These are phyloP conservation scores for Morpho achilles DNA, from an alignment of 2,888 invertebrate species.

Conservation along the genomic window DNA sequence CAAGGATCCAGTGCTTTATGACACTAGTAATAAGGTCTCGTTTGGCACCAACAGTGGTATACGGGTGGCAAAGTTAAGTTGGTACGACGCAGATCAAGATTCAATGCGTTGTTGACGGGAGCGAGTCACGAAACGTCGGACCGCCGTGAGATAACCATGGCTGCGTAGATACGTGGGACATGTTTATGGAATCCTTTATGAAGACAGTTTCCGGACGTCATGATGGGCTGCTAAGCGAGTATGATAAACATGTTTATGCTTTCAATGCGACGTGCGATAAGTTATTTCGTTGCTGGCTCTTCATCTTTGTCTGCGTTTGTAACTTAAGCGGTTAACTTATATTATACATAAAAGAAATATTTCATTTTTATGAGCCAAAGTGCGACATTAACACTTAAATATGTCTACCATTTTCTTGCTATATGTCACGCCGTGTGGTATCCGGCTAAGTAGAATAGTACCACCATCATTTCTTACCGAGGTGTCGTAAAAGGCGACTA, in stretches of 20 bases:
- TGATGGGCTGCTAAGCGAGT: too few species aligned
- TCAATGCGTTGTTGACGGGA: slow-evolving; percentile 55
- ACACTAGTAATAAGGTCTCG: slow-evolving; percentile 9
- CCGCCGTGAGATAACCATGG: slow-evolving; percentile 35
- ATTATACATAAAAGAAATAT: too few species aligned
- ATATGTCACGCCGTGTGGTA: too few species aligned
- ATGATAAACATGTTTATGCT: slow-evolving; percentile 2
- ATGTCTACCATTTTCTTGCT: too few species aligned
- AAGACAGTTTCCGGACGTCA: slow-evolving; percentile 23
- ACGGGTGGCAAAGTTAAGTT: slow-evolving; percentile 31
- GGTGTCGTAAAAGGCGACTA: too few species aligned
- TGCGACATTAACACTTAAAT: too few species aligned
- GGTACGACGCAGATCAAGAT: slow-evolving; percentile 51
- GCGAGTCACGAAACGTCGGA: slow-evolving; percentile 57
- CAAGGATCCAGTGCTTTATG: neutral
- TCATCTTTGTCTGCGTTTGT: too few species aligned
- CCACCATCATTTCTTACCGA: too few species aligned
- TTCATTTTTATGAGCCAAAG: too few species aligned
- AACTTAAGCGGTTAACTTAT: too few species aligned
- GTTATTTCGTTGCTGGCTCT: neutral
- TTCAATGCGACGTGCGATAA: slow-evolving; percentile 10
- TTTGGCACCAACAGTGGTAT: slow-evolving; percentile 7
- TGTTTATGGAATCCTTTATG: slow-evolving; percentile 22
- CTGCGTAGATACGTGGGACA: slow-evolving; percentile 18
- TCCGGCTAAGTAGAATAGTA: too few species aligned